Base-by-base conservation (phyloP, 2,113 vertebrate genomes). In the Xiphorhynchus elegans region DNA sequence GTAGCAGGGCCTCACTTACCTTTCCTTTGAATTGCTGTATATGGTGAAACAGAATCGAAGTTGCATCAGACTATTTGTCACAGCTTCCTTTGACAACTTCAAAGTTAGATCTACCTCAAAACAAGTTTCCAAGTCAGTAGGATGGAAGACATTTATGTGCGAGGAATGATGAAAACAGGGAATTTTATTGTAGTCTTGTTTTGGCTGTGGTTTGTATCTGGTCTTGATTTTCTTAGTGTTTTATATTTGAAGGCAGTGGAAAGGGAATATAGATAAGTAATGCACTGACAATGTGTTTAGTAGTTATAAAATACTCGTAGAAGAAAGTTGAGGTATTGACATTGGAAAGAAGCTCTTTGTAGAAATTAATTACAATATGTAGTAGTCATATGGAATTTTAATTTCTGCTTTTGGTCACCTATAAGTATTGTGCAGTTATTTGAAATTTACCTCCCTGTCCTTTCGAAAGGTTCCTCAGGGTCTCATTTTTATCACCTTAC, bases 161-260 rank as follows among this genome's bases (percentile, higher is more conserved):
- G 63, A 89, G 77, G 84, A 91, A 87, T 50, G 47, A 58, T 84
- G 63, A 83, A 79, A 85, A 87, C 0, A 6, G 21, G 26, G 66
- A 83, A 55, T 91, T 91, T 94, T 90, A 75, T 26, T 89, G 69
- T 92, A 78, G 76, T 52, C 37, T 91, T 90, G 26, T 79, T 67
- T 62, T 91, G 84, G 74, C 77, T 62, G 74, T 73, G 40, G 29
- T 69, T 88, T 90, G 35, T 93, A 50, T 83, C 94, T 94, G 68
- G 56, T 93, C 53, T 91, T 86, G 63, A 90, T 90, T 96, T 96
- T 92, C 78, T 67, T 35, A 31, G 39, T 64, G 35, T 19, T 95
- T 94, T 86, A 63, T 86, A 52, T 67, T 78, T 56, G 47, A 72
- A 73, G 39, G 6, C 59, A 21, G 52, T 74, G 76, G 52, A 77